A percentile compares a stretch with the other conserved stretches of the same genome.
Evolutionary conservation across 1,140 invertebrate genomes (phyloP).

Genomic region (Aphelenchoides avenae): DNA sequence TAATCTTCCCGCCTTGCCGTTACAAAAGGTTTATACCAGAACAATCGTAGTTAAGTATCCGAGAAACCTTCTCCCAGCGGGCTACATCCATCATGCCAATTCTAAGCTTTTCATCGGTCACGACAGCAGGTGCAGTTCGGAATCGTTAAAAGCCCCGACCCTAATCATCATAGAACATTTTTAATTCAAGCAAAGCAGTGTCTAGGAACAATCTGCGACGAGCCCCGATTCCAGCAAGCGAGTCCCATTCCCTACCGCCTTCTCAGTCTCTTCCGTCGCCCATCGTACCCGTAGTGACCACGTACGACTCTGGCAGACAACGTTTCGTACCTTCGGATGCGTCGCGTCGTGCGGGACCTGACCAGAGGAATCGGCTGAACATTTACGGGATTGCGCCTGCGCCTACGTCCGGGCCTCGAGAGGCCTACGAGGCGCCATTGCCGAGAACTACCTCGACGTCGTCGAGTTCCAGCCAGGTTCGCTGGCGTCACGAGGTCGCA

Average conservation of each 20-base stretch:
- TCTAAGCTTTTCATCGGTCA: no score
- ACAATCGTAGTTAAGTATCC: no score
- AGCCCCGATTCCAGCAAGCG: constrained; percentile 15
- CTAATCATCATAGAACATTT: no score
- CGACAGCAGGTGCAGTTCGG: no score
- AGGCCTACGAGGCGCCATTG: constrained; percentile 18
- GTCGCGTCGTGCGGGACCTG: background rate
- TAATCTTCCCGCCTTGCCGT: no score
- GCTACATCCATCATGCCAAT: no score
- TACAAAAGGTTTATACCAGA: no score
- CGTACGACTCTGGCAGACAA: constrained; percentile 13
- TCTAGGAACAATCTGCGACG: constrained; percentile 13
- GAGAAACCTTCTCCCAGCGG: no score
- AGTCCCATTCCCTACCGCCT: background rate
- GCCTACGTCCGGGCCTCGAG: background rate
- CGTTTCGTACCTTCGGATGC: background rate
- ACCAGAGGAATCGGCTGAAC: constrained; percentile 13
- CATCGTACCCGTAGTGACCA: constrained; percentile 22
- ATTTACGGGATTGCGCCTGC: constrained; percentile 17
- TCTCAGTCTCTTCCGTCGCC: constrained; percentile 11
- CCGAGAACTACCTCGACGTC: no score
- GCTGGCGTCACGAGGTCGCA: no score
- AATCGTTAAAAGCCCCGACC: no score
- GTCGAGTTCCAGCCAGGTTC: no score
- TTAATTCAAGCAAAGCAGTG: background rate